A percentile compares a stretch with the other conserved stretches of the same genome.
phyloP scores from a whole-genome alignment of 2,888 invertebrate species.

The Dichetophora obliterata region DNA sequence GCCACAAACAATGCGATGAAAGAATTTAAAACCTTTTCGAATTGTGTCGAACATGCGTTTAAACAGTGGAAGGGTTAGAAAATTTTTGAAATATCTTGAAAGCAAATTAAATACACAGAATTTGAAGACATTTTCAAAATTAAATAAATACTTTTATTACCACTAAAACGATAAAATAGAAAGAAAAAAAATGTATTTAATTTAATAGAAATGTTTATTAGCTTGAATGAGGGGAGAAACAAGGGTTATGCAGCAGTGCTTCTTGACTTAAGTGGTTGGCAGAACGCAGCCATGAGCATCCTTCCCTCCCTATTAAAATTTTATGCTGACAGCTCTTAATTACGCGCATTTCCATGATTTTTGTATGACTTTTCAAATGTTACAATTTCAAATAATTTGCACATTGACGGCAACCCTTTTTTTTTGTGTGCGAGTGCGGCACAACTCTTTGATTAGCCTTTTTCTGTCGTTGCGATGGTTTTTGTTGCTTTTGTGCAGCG shows the following conservation, averaged over 20 bases:
- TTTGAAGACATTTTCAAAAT: not conserved
- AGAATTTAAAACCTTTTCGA: slow-evolving; percentile 11
- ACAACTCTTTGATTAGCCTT: not conserved
- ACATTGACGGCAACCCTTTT: not conserved
- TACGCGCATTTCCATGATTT: not conserved
- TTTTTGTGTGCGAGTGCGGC: not conserved
- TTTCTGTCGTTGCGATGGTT: not conserved
- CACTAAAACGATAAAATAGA: no score
- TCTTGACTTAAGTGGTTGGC: no score
- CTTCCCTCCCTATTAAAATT: not conserved
- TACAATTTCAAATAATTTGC: not conserved
- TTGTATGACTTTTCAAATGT: not conserved
- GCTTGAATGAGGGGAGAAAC: no score
- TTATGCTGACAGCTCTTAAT: not conserved
- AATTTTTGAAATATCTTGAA: not conserved
- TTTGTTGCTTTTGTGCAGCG: not conserved
- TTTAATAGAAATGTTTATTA: no score
- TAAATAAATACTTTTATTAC: no score
- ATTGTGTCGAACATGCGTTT: not conserved
- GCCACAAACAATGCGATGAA: slow-evolving; percentile 14
- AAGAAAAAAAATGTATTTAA: no score
- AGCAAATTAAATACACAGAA: not conserved
- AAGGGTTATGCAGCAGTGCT: no score
- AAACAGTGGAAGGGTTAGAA: not conserved
- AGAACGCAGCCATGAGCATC: no score